Conservation (phyloP, 53 echinoderm and acorn worm genomes). For the Holothuria leucospilota region DNA sequence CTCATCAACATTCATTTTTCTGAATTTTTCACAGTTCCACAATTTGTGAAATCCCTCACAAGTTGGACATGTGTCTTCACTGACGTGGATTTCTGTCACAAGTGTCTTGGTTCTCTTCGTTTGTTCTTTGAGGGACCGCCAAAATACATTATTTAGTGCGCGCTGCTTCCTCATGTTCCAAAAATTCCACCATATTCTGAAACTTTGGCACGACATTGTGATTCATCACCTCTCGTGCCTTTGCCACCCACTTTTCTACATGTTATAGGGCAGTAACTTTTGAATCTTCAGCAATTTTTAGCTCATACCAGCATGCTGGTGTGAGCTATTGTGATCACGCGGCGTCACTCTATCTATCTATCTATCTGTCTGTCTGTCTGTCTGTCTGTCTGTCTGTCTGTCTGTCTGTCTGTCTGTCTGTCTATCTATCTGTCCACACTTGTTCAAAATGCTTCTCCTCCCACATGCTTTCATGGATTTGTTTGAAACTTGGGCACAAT, state of each 20-base stretch:
- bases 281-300: slow-evolving; percentile 35
- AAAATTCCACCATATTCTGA: slow-evolving; percentile 25
- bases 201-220: slow-evolving; percentile 18
- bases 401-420: too few relatives aligned
- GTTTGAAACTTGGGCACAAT: too few relatives aligned
- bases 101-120: background rate
- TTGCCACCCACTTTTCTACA: slow-evolving; percentile 32
- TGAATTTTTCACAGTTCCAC: slow-evolving; percentile 36
- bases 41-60: slow-evolving; percentile 22
- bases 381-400: too few relatives aligned
- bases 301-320: too few relatives aligned
- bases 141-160: slow-evolving; percentile 27
- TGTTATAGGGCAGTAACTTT: slow-evolving; percentile 33
- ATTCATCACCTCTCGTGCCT: slow-evolving; percentile 46
- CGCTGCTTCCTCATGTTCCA: slow-evolving; percentile 36
- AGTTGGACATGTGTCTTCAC: background rate
- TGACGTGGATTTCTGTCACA: background rate
- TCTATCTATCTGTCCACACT: too few relatives aligned
- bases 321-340: too few relatives aligned
- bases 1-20: slow-evolving; percentile 1
- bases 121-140: slow-evolving; percentile 22
- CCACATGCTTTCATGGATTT: too few relatives aligned
- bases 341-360: too few relatives aligned
- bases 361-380: too few relatives aligned
- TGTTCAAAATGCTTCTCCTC: too few relatives aligned